Conservation (phyloP, 2,797 vertebrate genomes). For the Oreonectes daqikongensis region DNA sequence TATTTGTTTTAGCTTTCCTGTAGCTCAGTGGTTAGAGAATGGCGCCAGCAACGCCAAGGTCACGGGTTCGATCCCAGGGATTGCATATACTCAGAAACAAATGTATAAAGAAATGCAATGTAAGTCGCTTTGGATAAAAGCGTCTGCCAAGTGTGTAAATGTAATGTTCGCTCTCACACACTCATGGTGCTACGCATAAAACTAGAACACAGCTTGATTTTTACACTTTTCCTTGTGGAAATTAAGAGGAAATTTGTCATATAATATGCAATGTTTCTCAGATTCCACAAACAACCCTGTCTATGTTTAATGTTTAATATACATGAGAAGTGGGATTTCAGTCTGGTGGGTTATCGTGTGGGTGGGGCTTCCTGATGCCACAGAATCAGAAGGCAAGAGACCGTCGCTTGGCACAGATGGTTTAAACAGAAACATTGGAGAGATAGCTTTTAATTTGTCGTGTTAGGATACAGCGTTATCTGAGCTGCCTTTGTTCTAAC, state of each 20-base stretch:
- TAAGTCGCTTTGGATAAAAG: too few species aligned
- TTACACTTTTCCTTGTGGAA: neutral
- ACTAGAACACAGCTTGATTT: slow-evolving; percentile 1
- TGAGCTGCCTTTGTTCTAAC: slow-evolving; percentile 1
- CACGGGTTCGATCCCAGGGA: too few species aligned
- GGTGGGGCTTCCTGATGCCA: neutral
- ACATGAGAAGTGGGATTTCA: neutral
- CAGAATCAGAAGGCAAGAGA: slow-evolving; percentile 15
- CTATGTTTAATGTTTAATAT: slow-evolving; percentile 16
- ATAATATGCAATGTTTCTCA: slow-evolving; percentile 13
- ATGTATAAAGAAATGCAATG: too few species aligned
- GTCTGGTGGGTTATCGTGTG: neutral
- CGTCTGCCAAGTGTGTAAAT: too few species aligned
- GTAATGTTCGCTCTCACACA: neutral
- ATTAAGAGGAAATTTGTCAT: slow-evolving; percentile 12
- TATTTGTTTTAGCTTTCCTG: too few species aligned
- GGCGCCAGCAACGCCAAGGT: too few species aligned
- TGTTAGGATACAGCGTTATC: neutral
- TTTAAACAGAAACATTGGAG: slow-evolving; percentile 5
- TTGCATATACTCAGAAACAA: too few species aligned
- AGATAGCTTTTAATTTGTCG: slow-evolving; percentile 4
- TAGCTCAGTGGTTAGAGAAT: too few species aligned
- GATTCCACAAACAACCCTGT: slow-evolving; percentile 4
- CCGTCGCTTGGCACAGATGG: neutral
- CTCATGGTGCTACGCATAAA: neutral